Evolutionary conservation across 2,888 invertebrate genomes (phyloP).

Genomic region (Harmothoe impar): DNA sequence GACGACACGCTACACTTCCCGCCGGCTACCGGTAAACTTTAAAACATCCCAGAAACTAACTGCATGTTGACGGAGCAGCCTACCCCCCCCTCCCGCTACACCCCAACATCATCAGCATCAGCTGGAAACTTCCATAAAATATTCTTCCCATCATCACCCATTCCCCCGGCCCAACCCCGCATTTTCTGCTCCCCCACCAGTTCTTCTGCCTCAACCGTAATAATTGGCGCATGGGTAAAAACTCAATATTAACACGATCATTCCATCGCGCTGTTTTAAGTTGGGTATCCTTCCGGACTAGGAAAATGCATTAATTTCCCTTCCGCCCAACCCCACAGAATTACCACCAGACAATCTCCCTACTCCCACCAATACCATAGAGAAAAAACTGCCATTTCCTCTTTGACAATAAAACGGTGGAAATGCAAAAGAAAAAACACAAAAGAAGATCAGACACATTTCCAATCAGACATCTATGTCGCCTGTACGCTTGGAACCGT

Average conservation of each 20-base stretch:
- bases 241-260: not conserved
- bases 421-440: not conserved
- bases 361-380: not conserved
- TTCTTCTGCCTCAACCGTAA: too few species aligned
- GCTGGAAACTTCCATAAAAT: too few species aligned
- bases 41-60: too few species aligned
- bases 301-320: slow-evolving; percentile 29
- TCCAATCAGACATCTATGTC: not conserved
- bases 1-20: too few species aligned
- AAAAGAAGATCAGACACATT: not conserved
- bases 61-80: too few species aligned
- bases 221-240: too few species aligned
- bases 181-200: too few species aligned
- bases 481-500: not conserved
- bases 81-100: too few species aligned
- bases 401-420: not conserved
- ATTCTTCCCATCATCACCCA: too few species aligned
- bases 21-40: too few species aligned
- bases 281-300: not conserved
- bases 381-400: not conserved
- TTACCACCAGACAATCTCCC: slow-evolving; percentile 15
- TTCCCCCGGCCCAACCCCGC: too few species aligned
- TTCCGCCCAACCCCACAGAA: not conserved
- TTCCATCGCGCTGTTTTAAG: not conserved
- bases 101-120: too few species aligned